Evolutionary conservation across 2,113 vertebrate genomes (phyloP).

Genomic region (Ceyx melanurus): DNA sequence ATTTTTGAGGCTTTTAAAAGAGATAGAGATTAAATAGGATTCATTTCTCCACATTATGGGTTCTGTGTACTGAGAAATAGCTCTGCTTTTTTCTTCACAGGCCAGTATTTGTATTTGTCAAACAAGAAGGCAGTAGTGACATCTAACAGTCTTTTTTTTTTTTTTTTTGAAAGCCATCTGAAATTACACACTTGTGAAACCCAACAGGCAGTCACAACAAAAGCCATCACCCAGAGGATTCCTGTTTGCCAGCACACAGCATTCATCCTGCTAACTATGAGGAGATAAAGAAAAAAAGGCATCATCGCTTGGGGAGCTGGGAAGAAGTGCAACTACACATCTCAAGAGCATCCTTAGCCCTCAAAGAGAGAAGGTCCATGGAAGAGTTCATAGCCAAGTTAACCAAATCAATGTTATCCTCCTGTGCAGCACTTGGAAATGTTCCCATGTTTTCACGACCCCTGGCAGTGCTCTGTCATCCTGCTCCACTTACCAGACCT

Average conservation of each 20-base stretch:
- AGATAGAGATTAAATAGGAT: conserved; percentile 14
- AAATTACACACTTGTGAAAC: background rate
- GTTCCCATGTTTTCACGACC: background rate
- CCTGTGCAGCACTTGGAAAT: background rate
- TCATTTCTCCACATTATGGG: background rate
- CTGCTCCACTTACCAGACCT: background rate
- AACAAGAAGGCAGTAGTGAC: conserved; percentile 4
- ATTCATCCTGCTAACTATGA: fast-evolving
- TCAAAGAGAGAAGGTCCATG: background rate
- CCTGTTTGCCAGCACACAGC: background rate
- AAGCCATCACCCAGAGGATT: background rate
- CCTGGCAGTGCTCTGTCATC: background rate
- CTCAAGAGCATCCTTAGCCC: background rate
- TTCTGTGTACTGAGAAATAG: background rate
- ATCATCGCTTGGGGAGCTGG: background rate
- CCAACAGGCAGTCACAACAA: background rate
- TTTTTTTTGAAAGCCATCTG: background rate
- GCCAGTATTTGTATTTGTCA: background rate
- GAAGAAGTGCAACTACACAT: background rate
- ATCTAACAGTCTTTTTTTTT: background rate
- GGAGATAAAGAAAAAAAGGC: background rate
- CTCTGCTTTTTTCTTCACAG: background rate
- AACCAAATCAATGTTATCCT: background rate
- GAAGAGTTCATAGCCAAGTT: background rate
- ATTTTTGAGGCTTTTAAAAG: conserved; percentile 27